A percentile compares a stretch with the other conserved stretches of the same genome.
Evolutionary conservation across 2,797 vertebrate genomes (phyloP).

Genomic region (Pangasius djambal): DNA sequence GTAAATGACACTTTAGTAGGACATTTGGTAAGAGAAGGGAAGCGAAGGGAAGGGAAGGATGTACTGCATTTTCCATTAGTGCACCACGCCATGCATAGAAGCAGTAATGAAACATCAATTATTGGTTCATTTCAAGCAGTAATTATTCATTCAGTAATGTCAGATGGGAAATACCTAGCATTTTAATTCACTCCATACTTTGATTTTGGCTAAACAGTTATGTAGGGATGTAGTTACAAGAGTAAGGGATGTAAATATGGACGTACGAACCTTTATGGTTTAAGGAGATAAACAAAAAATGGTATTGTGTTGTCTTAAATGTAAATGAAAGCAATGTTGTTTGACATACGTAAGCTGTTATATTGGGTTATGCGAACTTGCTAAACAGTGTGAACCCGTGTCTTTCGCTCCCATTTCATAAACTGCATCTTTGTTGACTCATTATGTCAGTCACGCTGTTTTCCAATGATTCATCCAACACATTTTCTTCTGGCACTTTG

Average conservation of each 20-base stretch:
- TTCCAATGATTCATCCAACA: conserved; percentile 26
- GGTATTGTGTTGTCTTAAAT: not conserved
- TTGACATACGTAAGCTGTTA: not conserved
- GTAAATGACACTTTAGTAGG: not conserved
- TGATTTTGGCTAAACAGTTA: not conserved
- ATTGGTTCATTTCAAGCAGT: not conserved
- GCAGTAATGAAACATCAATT: not conserved
- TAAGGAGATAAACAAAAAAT: not conserved
- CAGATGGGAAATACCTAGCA: not conserved
- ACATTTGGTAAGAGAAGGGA: not conserved
- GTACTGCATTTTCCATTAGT: not conserved
- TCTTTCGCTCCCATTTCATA: not conserved
- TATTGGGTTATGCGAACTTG: not conserved
- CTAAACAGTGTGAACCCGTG: not conserved
- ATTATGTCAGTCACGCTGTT: conserved; percentile 13
- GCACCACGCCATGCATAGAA: not conserved
- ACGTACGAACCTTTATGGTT: not conserved
- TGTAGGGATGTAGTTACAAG: not conserved
- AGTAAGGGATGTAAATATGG: not conserved
- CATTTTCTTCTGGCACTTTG: conserved; percentile 19
- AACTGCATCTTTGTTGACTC: not conserved
- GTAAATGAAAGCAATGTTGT: not conserved
- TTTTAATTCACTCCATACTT: not conserved
- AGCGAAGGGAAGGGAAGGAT: not conserved
- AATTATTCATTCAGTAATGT: not conserved